Base-by-base conservation (phyloP, 2,888 invertebrate genomes). In the Xanthorhoe designata region DNA sequence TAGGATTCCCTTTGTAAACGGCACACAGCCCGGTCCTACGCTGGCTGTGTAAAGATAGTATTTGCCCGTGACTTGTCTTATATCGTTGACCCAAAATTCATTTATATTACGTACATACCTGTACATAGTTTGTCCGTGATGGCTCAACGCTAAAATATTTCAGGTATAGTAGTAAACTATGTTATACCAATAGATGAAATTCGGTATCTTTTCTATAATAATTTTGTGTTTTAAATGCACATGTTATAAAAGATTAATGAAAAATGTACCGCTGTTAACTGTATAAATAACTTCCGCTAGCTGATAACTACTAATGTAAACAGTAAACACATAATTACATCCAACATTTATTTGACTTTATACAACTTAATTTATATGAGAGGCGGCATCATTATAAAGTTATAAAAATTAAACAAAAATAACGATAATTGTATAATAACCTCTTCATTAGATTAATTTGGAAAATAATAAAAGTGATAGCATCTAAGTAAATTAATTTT, bases 201-300 rank as follows among this genome's bases (percentile, higher is more conserved):
- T 42, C 5, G 13, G 13, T 42, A 13, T 9, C 9, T 42, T 13
- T 4, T 13, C 13, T 9, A 9, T 35, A 4, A 13, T 42, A 13
- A 47, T 24, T 24, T 24, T 3, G 24, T 17, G 7, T 47, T 47
- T 17, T 45, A 15, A 32, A 17, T 47, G 5, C 15, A 17, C 15
- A 17, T 47, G 15, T 47, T 17, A 17, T 1, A 17, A 47, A 47
- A 47, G 47, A 47, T 47, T 15, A 47, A 45, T 32, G 5, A 62
- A 24, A 59, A 51, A 58, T 53, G 53, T 54, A 58, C 47, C 58
- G 54, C 35, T 49, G 38, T 17, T 42, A 47, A 29, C 35, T 53
- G 53, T 24, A 35, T 15, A 64, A 56, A 62, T 47, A 50, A 60
- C 55, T 65, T 70, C 67, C 67, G 54, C 15, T 50, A 15, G 52